Evolutionary conservation across 2,113 vertebrate genomes (phyloP), one percentile per base, ranked within the genome.

Genomic region (Atractosteus spatula): DNA sequence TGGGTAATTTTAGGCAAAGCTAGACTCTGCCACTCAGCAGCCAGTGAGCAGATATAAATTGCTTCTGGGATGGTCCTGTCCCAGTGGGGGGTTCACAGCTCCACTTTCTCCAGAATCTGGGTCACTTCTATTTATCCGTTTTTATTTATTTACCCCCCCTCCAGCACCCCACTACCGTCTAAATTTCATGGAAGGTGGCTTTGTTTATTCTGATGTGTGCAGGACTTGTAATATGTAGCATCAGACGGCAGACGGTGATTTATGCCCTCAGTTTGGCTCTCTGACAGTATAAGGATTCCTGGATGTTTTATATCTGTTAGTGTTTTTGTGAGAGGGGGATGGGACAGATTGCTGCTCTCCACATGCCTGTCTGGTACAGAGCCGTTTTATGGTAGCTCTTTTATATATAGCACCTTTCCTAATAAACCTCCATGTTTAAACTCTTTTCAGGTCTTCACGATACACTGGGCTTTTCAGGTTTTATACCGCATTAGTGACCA

Each of bases 81-180:
- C 70, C 44, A 63, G 3, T 51, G 47, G 47, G 2, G 62, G 42
- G 59, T 14, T 11, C 47, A 7, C 12, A 44, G 42, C 54, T 71
- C 29, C 54, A 10, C 45, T 71, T 62, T 61, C 57, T 71, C 47
- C 54, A 51, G 17, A 71, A 71, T 63, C 45, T 64, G 45, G 70
- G 45, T 71, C 61, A 71, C 47, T 63, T 71, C 69, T 71, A 63
- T 63, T 71, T 70, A 51, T 62, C 69, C 44, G 41, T 71, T 44
- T 71, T 71, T 51, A 51, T 51, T 51, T 51, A 51, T n/a, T 59
- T n/a, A 59, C 12, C 12, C 12, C 12, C 12, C 17, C 43, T 62
- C 41, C 69, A 62, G 17, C 44, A 71, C 17, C 17, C 17, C 17
- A 29, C 17, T 29, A 29, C 17, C 17, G 17, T 29, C 17, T 29